Conservation (phyloP, 2,888 invertebrate genomes). For the Zelleria hepariella region DNA sequence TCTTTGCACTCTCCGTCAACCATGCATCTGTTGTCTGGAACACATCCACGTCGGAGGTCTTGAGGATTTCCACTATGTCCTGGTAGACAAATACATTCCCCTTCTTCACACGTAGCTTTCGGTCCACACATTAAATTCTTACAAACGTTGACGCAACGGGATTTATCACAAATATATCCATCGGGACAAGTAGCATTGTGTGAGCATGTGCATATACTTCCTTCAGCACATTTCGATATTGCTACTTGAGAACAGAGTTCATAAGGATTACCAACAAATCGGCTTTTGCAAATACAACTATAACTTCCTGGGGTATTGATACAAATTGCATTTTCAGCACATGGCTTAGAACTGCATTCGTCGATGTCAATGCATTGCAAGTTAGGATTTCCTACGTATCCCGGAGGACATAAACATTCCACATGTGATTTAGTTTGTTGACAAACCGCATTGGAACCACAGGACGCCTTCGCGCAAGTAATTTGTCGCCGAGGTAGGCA, state of each 20-base stretch:
- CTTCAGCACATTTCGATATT: slow-evolving; percentile 78
- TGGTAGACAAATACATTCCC: slow-evolving; percentile 84
- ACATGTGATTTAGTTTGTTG: slow-evolving; percentile 80
- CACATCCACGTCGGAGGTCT: slow-evolving; percentile 79
- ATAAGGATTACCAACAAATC: slow-evolving; percentile 90
- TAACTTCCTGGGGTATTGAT: slow-evolving; percentile 91
- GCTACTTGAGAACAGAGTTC: slow-evolving; percentile 82
- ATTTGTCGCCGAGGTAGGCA: slow-evolving; percentile 81
- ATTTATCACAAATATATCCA: slow-evolving; percentile 81
- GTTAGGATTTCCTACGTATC: slow-evolving; percentile 90
- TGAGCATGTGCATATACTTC: slow-evolving; percentile 78
- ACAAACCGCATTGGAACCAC: slow-evolving; percentile 86
- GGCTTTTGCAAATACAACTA: slow-evolving; percentile 90
- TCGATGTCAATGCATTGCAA: slow-evolving; percentile 87
- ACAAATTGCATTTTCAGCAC: slow-evolving; percentile 89
- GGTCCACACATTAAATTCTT: slow-evolving; percentile 84
- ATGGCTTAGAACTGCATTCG: slow-evolving; percentile 84
- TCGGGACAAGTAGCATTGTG: slow-evolving; percentile 80
- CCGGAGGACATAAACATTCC: slow-evolving; percentile 86
- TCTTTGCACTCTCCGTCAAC: slow-evolving; percentile 87
- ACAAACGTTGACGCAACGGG: slow-evolving; percentile 84
- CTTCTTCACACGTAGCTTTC: slow-evolving; percentile 84
- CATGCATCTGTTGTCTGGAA: slow-evolving; percentile 80
- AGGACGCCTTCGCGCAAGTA: slow-evolving; percentile 79
- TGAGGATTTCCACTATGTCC: slow-evolving; percentile 84